phyloP scores from a whole-genome alignment of 1,140 invertebrate genomes.

The Papilio machaon region DNA sequence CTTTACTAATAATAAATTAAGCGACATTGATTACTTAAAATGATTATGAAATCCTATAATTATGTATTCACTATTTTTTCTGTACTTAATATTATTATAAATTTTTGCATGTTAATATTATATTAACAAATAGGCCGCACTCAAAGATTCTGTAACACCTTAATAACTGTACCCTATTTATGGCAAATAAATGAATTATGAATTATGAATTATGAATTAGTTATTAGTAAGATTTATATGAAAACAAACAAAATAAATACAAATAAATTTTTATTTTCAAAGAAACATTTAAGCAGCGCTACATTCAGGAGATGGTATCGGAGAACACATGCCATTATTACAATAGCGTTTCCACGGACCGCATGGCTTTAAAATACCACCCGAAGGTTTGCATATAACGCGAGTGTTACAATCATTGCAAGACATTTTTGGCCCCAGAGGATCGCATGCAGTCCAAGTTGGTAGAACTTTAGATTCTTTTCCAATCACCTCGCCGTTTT shows the following conservation, averaged over 20 bases:
- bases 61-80: no score
- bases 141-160: no score
- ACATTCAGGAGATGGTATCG: conserved; percentile 52
- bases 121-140: no score
- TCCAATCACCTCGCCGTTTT: background rate
- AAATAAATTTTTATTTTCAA: background rate
- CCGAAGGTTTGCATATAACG: conserved; percentile 61
- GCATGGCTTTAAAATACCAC: conserved; percentile 55
- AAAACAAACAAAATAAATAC: background rate
- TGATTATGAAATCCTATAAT: no score
- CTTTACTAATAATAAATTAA: no score
- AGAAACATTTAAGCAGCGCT: background rate
- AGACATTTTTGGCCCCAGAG: conserved; percentile 45
- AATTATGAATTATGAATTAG: no score
- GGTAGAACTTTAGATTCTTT: conserved; percentile 25
- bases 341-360: conserved; percentile 52
- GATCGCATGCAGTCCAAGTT: conserved; percentile 56
- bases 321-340: conserved; percentile 58
- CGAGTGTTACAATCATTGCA: conserved; percentile 65
- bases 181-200: no score
- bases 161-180: no score
- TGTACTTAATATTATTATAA: no score
- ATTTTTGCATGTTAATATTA: no score
- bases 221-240: no score
- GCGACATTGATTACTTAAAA: no score